Evolutionary conservation across 53 echinoderm and acorn worm genomes (phyloP), one percentile per base, ranked within the genome.

Genomic region (Echinarachnius parma): DNA sequence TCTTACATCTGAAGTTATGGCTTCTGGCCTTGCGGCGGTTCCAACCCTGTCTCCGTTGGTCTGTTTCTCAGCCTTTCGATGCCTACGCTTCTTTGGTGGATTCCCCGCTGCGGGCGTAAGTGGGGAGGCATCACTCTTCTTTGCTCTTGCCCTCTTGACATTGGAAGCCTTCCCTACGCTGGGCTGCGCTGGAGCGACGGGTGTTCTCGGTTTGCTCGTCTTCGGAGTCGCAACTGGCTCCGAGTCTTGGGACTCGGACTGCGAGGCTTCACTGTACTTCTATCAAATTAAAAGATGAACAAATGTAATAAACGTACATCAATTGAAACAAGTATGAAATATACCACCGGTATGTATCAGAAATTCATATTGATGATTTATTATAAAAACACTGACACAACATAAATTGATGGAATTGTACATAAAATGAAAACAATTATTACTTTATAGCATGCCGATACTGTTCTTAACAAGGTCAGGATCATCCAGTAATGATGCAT

Each of bases 1-100:
- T 21, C 78, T 78, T 78, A 78, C 78, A 52, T 78, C 78, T 62
- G 78, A 62, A 53, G 78, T 78, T 23, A 78, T 78, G 7, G 55
- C 14, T 4, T 68, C 31, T 33, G 18, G 50, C 22, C 52, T 68
- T 21, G 31, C 18, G 50, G 50, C 50, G 19, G 50, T 0, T 3
- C 20, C 31, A 20, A 32, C 4, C 7, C 31, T 31, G 1, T 39
- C 46, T 33, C 30, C 48, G 1, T 46, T 15, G 2, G 31, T 21
- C 18, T 9, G 11, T 32, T 23, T 22, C 0, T 50, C 52, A 13
- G 14, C 29, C 14, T 68, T 31, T 7, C 24, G 34, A 9, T 34
- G 22, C 19, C 68, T 49, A 27, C 22, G 49, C 53, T 33, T 68
- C 66, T 66, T 66, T 9, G 16, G 23, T 4, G 31, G 14, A 10